A percentile compares a stretch with the other conserved stretches of the same genome.
These are phyloP conservation scores for Podiceps cristatus DNA, from an alignment of 2,113 vertebrate species.

Conservation along the genomic window DNA sequence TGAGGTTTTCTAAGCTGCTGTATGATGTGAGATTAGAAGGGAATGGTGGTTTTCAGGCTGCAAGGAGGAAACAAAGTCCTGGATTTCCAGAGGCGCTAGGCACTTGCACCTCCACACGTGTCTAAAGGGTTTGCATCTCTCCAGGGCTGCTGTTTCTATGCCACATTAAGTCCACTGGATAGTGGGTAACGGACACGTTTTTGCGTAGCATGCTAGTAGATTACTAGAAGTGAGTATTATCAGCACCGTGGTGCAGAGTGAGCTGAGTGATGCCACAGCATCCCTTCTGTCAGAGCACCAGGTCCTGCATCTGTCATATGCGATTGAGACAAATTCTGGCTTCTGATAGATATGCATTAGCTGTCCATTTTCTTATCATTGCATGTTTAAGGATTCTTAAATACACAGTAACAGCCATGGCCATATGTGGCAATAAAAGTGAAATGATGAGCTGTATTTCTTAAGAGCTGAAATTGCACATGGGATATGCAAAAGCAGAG, in stretches of 20 bases:
- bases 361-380: neutral
- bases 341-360: neutral
- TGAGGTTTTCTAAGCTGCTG: neutral
- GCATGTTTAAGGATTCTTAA: neutral
- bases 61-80: neutral
- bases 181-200: neutral
- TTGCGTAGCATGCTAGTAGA: neutral
- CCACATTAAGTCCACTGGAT: neutral
- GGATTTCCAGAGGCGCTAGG: neutral
- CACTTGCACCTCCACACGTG: accelerated
- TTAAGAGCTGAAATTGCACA: neutral
- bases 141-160: neutral
- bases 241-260: neutral
- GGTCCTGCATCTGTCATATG: neutral
- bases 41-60: neutral
- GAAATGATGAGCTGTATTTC: neutral
- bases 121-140: neutral
- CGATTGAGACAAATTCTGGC: neutral
- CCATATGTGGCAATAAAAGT: neutral
- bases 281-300: neutral
- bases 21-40: neutral
- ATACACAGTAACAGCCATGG: neutral
- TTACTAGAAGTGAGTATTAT: neutral
- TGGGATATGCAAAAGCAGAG: neutral
- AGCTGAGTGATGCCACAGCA: neutral